Conservation (phyloP, 2,888 invertebrate species). For the Mesopsocus fuscifrons region DNA sequence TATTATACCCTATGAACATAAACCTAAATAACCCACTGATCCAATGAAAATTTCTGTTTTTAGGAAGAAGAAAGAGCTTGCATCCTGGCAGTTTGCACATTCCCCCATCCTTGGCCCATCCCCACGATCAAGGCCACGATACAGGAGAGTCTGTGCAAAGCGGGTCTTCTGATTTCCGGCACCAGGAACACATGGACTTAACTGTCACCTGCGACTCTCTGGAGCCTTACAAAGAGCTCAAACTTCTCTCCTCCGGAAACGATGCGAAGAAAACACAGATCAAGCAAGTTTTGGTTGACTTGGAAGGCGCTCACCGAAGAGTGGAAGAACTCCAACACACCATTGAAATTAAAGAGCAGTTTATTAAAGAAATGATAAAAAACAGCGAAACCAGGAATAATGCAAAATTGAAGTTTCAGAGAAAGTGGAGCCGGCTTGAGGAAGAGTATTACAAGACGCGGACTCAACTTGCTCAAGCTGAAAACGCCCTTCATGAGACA, state of each 20-base stretch:
- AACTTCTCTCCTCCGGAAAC: slow-evolving; percentile 26
- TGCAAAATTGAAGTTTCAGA: slow-evolving; percentile 38
- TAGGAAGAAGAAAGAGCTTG: slow-evolving; percentile 24
- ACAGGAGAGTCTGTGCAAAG: too few species aligned
- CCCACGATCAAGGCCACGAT: too few species aligned
- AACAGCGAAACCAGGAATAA: slow-evolving; percentile 35
- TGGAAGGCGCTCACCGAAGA: slow-evolving; percentile 44
- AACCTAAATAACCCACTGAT: too few species aligned
- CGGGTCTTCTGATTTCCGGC: too few species aligned
- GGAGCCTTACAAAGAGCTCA: slow-evolving; percentile 31
- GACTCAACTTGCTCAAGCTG: slow-evolving; percentile 33
- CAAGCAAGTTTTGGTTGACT: slow-evolving; percentile 30
- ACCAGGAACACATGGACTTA: too few species aligned
- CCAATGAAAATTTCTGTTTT: slow-evolving; percentile 1
- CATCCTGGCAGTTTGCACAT: slow-evolving; percentile 20
- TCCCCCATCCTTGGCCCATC: not conserved
- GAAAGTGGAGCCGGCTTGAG: slow-evolving; percentile 39
- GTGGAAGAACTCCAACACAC: slow-evolving; percentile 47
- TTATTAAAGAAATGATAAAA: slow-evolving; percentile 45
- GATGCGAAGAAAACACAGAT: slow-evolving; percentile 25
- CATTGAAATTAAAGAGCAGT: slow-evolving; percentile 52
- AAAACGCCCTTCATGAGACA: slow-evolving; percentile 26
- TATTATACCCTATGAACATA: too few species aligned
- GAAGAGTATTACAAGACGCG: slow-evolving; percentile 37
- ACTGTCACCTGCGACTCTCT: too few species aligned